These are phyloP conservation scores for Zonotrichia leucophrys DNA, from an alignment of 2,113 vertebrate species.

Conservation along the genomic window DNA sequence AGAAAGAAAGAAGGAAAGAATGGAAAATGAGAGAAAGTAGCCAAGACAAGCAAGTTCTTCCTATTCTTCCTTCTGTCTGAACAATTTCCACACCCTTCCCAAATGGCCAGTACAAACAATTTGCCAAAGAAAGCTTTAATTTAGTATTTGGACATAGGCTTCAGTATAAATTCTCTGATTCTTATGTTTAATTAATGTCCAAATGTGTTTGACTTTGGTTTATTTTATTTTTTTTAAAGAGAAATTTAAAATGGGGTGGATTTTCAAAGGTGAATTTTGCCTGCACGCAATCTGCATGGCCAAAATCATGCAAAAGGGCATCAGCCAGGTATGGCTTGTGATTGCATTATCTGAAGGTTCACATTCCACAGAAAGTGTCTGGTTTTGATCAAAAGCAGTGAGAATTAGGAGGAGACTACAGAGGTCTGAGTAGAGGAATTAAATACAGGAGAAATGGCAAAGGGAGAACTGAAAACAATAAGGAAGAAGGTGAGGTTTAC, in stretches of 20 bases:
- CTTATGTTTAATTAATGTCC: slow-evolving; percentile 8
- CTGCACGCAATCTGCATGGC: not conserved
- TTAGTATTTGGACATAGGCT: slow-evolving; percentile 37
- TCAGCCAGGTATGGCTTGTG: fast-evolving
- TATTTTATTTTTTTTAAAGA: slow-evolving; percentile 33
- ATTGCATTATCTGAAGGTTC: not conserved
- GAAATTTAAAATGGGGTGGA: not conserved
- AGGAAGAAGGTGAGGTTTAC: not conserved
- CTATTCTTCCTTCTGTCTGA: slow-evolving; percentile 74
- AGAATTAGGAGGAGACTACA: not conserved
- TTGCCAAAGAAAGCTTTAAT: slow-evolving; percentile 77
- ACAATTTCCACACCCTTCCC: slow-evolving; percentile 62
- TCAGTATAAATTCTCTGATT: slow-evolving; percentile 33
- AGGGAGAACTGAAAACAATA: not conserved
- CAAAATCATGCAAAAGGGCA: not conserved
- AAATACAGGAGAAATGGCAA: not conserved
- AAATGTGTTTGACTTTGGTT: slow-evolving; percentile 10
- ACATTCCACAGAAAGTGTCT: not conserved
- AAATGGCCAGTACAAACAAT: slow-evolving; percentile 17
- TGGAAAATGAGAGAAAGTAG: slow-evolving; percentile 66
- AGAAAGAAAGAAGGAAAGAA: slow-evolving; percentile 60
- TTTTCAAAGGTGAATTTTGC: slow-evolving; percentile 21
- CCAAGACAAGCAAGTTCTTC: slow-evolving; percentile 80
- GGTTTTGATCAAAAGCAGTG: not conserved
- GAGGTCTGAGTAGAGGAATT: not conserved